Conservation (phyloP, 2,797 vertebrate genomes). For the Leuciscus waleckii region DNA sequence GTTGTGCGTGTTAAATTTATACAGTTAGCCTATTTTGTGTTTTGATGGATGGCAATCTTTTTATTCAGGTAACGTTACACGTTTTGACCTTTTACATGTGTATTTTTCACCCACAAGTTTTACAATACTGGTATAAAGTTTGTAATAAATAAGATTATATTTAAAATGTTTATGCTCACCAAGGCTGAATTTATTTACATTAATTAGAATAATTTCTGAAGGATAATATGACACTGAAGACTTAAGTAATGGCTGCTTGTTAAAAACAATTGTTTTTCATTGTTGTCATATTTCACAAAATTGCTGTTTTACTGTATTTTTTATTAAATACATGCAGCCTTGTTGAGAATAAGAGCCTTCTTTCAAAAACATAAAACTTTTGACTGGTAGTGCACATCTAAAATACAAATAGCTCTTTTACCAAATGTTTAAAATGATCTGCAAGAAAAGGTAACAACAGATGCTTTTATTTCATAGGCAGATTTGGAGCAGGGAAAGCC, state of each 20-base stretch:
- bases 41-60: not conserved
- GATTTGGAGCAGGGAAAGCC: slow-evolving; percentile 62
- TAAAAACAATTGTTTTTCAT: not conserved
- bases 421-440: not conserved
- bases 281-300: not conserved
- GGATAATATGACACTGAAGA: too few species aligned
- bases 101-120: not conserved
- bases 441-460: not conserved
- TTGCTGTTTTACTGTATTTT: not conserved
- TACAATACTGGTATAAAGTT: not conserved
- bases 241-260: not conserved
- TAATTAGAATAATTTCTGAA: too few species aligned
- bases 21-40: not conserved
- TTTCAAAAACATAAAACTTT: not conserved
- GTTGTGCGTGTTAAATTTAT: not conserved
- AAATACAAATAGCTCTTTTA: not conserved
- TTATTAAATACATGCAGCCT: not conserved
- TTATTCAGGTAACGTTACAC: not conserved
- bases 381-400: not conserved
- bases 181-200: too few species aligned
- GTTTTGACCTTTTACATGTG: not conserved
- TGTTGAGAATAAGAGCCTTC: not conserved
- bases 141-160: not conserved
- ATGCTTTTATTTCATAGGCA: slow-evolving; percentile 42
- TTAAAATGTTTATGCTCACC: not conserved